Percentiles rank a stretch among this genome's conserved stretches.
These are phyloP conservation scores for Pardosa pseudoannulata DNA, from an alignment of 2,888 invertebrate species.

Conservation along the genomic window DNA sequence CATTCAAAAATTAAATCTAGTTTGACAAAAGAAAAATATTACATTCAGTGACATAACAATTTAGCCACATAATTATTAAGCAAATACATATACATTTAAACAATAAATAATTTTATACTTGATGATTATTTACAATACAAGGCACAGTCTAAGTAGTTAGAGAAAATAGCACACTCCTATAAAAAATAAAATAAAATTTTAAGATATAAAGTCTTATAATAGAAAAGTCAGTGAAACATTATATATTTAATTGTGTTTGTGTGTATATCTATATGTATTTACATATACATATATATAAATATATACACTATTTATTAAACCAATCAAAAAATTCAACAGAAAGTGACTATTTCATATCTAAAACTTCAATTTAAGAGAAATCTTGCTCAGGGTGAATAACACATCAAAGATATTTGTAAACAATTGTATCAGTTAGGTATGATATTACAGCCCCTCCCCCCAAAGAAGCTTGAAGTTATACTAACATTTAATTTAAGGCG, in stretches of 20 bases:
- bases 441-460: slow-evolving; percentile 24
- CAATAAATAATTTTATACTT: background rate
- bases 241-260: slow-evolving; percentile 5
- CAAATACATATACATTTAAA: too few species aligned
- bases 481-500: slow-evolving; percentile 42
- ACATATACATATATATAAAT: slow-evolving; percentile 23
- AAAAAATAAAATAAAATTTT: too few species aligned
- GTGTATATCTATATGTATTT: too few species aligned
- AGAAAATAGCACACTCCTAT: slow-evolving; percentile 60
- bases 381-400: slow-evolving; percentile 7
- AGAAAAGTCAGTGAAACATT: slow-evolving; percentile 21
- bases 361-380: slow-evolving; percentile 23
- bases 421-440: slow-evolving; percentile 18
- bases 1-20: too few species aligned
- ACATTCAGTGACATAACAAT: too few species aligned
- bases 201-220: slow-evolving; percentile 15
- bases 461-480: slow-evolving; percentile 32
- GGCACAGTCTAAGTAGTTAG: slow-evolving; percentile 68
- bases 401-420: background rate
- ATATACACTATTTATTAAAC: slow-evolving; percentile 20
- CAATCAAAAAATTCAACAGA: slow-evolving; percentile 32
- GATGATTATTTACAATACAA: slow-evolving; percentile 66
- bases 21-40: too few species aligned
- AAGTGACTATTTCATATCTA: slow-evolving; percentile 26
- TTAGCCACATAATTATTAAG: too few species aligned